Evolutionary conservation across 2,797 vertebrate genomes (phyloP).

Genomic region (Thripadectes ignobilis): DNA sequence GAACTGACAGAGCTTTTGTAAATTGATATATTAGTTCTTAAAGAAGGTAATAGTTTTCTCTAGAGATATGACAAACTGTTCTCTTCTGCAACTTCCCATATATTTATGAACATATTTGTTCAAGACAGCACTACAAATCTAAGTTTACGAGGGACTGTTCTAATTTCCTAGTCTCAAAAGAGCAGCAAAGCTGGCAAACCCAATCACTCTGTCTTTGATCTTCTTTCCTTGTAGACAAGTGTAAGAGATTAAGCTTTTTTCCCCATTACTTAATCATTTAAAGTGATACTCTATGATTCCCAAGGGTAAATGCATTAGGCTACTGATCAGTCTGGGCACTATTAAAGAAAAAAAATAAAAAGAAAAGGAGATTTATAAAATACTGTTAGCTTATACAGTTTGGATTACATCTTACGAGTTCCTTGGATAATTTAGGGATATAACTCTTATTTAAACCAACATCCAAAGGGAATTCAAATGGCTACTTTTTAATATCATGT

Average conservation of each 20-base stretch:
- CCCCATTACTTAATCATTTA: constrained; percentile 10
- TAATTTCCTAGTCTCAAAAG: constrained; percentile 18
- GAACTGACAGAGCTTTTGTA: not conserved
- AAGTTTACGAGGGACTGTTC: not conserved
- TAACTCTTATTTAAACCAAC: not conserved
- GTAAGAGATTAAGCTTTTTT: constrained; percentile 36
- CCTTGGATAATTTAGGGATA: not conserved
- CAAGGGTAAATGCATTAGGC: constrained; percentile 17
- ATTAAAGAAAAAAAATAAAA: not conserved
- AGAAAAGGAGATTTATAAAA: not conserved
- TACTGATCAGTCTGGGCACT: not conserved
- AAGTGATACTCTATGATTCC: not conserved
- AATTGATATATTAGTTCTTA: not conserved
- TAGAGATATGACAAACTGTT: not conserved
- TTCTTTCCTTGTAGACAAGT: constrained; percentile 18
- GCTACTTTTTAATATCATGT: not conserved
- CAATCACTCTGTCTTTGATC: constrained; percentile 23
- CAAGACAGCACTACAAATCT: constrained; percentile 27
- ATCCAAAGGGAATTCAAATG: not conserved
- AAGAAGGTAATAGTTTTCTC: not conserved
- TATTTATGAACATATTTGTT: not conserved
- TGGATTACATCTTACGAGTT: not conserved
- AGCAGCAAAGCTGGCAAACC: constrained; percentile 26
- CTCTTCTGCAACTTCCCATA: not conserved
- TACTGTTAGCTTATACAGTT: not conserved